phyloP scores from a whole-genome alignment of 1,140 invertebrate genomes.

The Dolichoris vasculosae region DNA sequence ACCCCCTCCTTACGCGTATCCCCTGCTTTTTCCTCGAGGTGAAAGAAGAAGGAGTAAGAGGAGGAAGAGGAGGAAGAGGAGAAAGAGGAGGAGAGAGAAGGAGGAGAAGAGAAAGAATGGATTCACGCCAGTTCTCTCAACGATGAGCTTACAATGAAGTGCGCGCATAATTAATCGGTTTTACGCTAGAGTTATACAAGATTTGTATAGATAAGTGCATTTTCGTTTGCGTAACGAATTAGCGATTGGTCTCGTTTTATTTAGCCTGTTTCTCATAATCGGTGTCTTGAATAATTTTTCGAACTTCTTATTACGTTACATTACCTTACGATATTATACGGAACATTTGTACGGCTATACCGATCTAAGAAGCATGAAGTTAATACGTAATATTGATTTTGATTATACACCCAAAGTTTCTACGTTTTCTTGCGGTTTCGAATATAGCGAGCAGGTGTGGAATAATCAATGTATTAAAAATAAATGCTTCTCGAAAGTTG shows the following conservation, averaged over 20 bases:
- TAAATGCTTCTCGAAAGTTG: conserved; percentile 31
- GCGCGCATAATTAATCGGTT: conserved; percentile 42
- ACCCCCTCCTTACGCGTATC: no score
- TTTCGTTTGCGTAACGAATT: neutral
- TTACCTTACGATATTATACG: neutral
- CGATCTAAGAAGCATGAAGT: no score
- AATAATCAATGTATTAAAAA: conserved; percentile 13
- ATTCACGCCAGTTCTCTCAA: neutral
- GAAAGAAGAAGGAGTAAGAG: neutral
- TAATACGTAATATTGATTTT: no score
- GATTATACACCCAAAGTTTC: no score
- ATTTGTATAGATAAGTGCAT: neutral
- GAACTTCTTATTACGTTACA: neutral
- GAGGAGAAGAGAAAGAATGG: neutral
- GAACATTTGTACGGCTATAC: neutral
- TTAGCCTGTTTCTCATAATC: neutral
- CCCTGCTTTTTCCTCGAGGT: neutral
- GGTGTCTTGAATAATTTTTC: neutral
- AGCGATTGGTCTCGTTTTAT: neutral
- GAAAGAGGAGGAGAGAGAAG: neutral
- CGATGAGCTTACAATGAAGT: conserved; percentile 47
- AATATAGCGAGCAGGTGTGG: neutral
- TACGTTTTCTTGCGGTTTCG: neutral
- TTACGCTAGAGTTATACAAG: neutral
- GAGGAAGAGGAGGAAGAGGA: neutral